Evolutionary conservation across 2,797 vertebrate species (phyloP).

Genomic region (Pangasius macronema): DNA sequence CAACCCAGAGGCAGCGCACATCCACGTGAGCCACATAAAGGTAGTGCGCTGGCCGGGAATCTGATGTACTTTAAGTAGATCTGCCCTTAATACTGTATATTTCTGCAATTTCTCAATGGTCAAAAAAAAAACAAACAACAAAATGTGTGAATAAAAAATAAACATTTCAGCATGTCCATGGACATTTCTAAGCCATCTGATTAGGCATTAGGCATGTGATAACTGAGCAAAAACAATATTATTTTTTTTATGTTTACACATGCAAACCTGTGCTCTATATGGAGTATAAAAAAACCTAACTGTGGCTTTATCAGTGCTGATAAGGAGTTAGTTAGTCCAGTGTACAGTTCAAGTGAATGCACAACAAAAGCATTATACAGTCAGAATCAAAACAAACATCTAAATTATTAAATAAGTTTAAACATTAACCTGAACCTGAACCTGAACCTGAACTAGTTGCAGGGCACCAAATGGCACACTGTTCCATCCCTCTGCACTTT

Average conservation of each 20-base stretch:
- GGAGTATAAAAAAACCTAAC: background rate
- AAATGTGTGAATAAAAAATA: background rate
- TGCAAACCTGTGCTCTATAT: background rate
- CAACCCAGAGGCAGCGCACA: no score
- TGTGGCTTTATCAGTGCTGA: constrained; percentile 19
- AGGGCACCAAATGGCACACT: background rate
- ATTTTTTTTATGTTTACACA: background rate
- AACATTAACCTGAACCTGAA: background rate
- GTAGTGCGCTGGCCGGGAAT: background rate
- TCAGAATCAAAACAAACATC: background rate
- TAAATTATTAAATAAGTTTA: background rate
- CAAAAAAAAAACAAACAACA: background rate
- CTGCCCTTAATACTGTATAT: background rate
- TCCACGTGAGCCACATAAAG: no score
- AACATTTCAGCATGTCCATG: background rate
- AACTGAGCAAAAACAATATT: background rate
- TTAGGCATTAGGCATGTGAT: background rate
- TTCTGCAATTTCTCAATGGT: background rate
- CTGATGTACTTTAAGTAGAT: background rate
- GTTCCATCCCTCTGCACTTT: background rate
- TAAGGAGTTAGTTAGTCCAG: constrained; percentile 17
- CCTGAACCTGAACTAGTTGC: background rate
- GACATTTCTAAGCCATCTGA: background rate
- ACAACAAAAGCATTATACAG: background rate
- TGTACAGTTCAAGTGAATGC: background rate